Conservation (phyloP, 53 echinoderm and acorn worm genomes). For the Holothuria leucospilota region DNA sequence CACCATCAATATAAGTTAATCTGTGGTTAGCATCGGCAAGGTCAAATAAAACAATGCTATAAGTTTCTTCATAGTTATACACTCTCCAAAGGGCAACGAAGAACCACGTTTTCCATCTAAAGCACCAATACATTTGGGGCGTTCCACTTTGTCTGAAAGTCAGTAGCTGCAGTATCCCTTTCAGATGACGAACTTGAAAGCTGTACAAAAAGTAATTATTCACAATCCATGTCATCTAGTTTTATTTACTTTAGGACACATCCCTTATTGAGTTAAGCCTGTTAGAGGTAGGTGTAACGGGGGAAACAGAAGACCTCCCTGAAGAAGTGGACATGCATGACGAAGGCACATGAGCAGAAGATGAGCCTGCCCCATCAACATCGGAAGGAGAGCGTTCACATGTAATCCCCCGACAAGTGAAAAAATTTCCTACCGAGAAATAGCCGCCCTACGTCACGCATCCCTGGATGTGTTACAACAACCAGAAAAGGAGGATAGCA, state of each 20-base stretch:
- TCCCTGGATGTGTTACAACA: not conserved
- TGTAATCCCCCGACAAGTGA: not conserved
- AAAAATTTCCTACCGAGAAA: not conserved
- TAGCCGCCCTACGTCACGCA: not conserved
- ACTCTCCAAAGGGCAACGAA: not conserved
- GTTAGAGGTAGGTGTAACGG: no score
- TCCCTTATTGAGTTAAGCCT: no score
- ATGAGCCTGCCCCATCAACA: not conserved
- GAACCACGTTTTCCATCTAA: not conserved
- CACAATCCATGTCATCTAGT: not conserved
- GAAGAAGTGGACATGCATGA: no score
- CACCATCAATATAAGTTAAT: not conserved
- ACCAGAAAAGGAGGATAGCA: not conserved
- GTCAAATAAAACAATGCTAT: not conserved
- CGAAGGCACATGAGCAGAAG: no score
- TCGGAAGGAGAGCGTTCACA: not conserved
- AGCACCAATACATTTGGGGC: not conserved
- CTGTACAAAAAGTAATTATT: not conserved
- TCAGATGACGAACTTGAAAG: not conserved
- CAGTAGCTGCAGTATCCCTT: not conserved
- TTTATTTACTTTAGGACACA: not conserved
- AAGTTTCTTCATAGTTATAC: not conserved
- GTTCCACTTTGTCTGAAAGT: not conserved
- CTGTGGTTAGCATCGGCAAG: not conserved
- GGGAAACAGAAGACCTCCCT: no score